phyloP scores from a whole-genome alignment of 2,797 vertebrate species.

The Simalia tracyae region DNA sequence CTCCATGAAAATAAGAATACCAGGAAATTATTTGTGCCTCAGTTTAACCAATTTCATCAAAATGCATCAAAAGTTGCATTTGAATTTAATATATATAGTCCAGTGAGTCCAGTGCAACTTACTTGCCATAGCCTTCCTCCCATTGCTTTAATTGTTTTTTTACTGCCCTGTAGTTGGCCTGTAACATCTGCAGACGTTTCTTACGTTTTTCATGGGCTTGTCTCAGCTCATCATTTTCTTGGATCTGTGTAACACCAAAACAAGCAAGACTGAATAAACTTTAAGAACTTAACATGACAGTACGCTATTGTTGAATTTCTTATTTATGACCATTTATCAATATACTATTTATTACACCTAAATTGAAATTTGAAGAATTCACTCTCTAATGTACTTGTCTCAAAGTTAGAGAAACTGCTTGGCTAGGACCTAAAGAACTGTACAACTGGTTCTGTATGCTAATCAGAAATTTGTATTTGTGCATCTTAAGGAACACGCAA shows the following conservation, averaged over 20 bases:
- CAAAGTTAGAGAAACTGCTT: background rate
- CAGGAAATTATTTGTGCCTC: constrained; percentile 26
- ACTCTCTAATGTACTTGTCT: background rate
- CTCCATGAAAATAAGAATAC: constrained; percentile 48
- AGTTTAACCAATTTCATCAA: constrained; percentile 59
- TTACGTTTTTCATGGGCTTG: constrained; percentile 80
- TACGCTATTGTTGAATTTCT: constrained; percentile 1
- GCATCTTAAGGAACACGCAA: background rate
- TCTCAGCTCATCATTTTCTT: constrained; percentile 85
- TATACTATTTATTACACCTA: constrained; percentile 32
- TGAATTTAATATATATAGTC: constrained; percentile 64
- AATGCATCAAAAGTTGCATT: constrained; percentile 42
- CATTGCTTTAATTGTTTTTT: constrained; percentile 86
- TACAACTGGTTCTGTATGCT: background rate
- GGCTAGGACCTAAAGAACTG: background rate
- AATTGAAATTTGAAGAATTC: constrained; percentile 4
- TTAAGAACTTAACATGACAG: background rate
- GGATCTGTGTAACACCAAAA: constrained; percentile 73
- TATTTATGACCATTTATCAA: background rate
- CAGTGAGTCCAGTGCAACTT: constrained; percentile 75
- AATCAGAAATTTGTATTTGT: background rate
- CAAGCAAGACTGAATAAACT: constrained; percentile 14
- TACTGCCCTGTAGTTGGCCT: constrained; percentile 85
- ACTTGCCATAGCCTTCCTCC: constrained; percentile 81
- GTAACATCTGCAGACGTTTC: constrained; percentile 85